Evolutionary conservation across 2,113 vertebrate species (phyloP), one percentile per base, ranked within the genome.

Genomic region (Irena cyanogastra): DNA sequence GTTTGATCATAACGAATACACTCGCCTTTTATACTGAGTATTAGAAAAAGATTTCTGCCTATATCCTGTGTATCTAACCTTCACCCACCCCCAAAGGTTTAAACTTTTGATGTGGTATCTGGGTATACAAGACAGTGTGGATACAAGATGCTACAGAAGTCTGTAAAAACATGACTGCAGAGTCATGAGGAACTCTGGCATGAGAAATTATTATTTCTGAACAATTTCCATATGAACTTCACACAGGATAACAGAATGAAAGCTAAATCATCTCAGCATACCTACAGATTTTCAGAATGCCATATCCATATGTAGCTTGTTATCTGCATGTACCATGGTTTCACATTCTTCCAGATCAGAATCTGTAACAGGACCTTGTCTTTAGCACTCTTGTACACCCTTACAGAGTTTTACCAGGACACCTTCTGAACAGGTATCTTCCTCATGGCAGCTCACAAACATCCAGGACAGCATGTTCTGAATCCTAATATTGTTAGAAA

Each of bases 191-290:
- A 88, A 68, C 24, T 52, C 9, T 74, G 86, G 50, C 83, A 93
- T 0, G 4, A 54, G 16, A 90, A 93, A 52, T 8, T 0, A 63
- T 83, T 83, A 68, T 26, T 90, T 66, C 72, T 82, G 63, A 93
- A 74, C 74, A 77, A 90, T 81, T 93, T 86, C 80, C 76, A 61
- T 50, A 70, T 74, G 89, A 83, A 66, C 87, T 70, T 90, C 93
- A 94, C 33, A 66, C 0, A 54, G 35, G 24, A 26, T 45, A 96
- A 60, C 64, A 83, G 56, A 95, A 61, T 10, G 30, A 81, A 86
- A 94, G 28, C 23, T 80, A 42, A 81, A 77, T 74, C 83, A 93
- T 66, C 44, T 64, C 88, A 90, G 75, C 6, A 5, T 54, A 93
- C 56, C 77, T 91, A 64, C 19, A 75, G 49, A 54, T 79, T 91